These are phyloP conservation scores for Florisuga fusca DNA, from an alignment of 2,797 vertebrate species.

Conservation along the genomic window DNA sequence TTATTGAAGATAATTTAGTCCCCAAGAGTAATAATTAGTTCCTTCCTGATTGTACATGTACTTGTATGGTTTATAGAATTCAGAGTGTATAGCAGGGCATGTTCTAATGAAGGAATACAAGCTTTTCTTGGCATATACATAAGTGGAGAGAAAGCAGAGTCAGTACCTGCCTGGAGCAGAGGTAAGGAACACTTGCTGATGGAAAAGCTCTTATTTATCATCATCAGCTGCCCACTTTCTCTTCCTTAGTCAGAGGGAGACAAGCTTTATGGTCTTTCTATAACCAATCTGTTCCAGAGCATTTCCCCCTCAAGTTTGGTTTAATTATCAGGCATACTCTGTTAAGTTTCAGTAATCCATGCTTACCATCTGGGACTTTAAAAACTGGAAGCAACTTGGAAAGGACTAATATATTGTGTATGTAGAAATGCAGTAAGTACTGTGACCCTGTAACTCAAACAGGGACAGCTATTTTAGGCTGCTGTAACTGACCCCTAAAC, in stretches of 20 bases:
- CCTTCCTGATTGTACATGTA: background rate
- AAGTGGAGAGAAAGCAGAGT: slow-evolving; percentile 5
- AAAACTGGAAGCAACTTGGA: background rate
- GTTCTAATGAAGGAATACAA: slow-evolving; percentile 44
- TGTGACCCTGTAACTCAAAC: background rate
- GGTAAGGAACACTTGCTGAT: slow-evolving; percentile 51
- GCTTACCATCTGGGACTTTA: background rate
- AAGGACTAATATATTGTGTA: background rate
- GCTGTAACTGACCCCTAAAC: background rate
- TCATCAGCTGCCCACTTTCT: slow-evolving; percentile 56
- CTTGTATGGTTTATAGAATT: slow-evolving; percentile 41
- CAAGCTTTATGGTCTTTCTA: slow-evolving; percentile 59
- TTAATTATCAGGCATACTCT: slow-evolving; percentile 30
- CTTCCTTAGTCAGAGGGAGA: slow-evolving; percentile 60
- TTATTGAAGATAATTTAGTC: slow-evolving; percentile 19
- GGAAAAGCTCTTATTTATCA: slow-evolving; percentile 64
- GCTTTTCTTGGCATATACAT: slow-evolving; percentile 20
- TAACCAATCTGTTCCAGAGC: slow-evolving; percentile 39
- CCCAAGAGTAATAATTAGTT: background rate
- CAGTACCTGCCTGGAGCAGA: slow-evolving; percentile 46
- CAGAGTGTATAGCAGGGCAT: background rate
- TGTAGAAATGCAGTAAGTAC: background rate
- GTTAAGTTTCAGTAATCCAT: slow-evolving; percentile 26
- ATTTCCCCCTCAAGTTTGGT: slow-evolving; percentile 31
- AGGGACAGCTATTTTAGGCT: background rate